Evolutionary conservation across 2,888 invertebrate species (phyloP).

Genomic region (Laothoe populi): DNA sequence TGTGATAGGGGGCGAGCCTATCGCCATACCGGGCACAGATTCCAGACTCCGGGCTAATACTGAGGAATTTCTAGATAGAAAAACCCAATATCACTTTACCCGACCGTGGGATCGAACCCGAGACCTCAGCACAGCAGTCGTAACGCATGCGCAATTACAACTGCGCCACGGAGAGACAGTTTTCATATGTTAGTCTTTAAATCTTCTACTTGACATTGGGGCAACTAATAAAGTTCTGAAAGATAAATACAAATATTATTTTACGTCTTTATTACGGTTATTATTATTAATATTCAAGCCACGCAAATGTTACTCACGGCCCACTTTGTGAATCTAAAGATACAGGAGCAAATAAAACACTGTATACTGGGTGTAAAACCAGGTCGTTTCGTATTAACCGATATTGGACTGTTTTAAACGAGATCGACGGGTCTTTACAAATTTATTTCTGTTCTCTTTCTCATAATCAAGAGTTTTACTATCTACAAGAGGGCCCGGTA

Average conservation of each 20-base stretch:
- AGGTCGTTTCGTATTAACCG: neutral
- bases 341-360: neutral
- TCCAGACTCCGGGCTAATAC: too few relatives aligned
- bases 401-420: constrained; percentile 9
- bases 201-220: neutral
- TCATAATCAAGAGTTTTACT: neutral
- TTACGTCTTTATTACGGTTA: neutral
- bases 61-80: too few relatives aligned
- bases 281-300: neutral
- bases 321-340: constrained; percentile 1
- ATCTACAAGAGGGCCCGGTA: too few relatives aligned
- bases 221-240: neutral
- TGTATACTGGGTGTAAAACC: neutral
- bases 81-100: too few relatives aligned
- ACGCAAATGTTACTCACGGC: neutral
- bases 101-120: too few relatives aligned
- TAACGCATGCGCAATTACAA: too few relatives aligned
- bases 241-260: neutral
- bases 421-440: constrained; percentile 6
- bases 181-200: too few relatives aligned
- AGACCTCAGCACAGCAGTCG: too few relatives aligned
- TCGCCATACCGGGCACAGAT: too few relatives aligned
- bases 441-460: neutral
- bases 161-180: too few relatives aligned
- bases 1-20: too few relatives aligned